These are phyloP conservation scores for Leptobrachium leishanense DNA, from an alignment of 2,113 vertebrate species.

Conservation along the genomic window DNA sequence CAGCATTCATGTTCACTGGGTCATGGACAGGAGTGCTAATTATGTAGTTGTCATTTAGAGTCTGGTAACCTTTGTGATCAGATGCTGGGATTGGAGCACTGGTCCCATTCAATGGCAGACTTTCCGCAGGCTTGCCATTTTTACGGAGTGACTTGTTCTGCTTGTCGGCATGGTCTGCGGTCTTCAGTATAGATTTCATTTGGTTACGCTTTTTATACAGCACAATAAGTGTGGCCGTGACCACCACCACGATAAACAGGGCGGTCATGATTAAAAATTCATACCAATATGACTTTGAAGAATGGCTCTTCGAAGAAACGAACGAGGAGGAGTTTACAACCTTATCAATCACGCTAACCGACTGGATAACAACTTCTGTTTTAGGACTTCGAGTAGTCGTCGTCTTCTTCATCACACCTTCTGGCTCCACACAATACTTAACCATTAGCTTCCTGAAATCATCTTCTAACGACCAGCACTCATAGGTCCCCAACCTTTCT, in stretches of 20 bases:
- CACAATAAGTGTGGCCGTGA: constrained; percentile 77
- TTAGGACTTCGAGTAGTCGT: constrained; percentile 22
- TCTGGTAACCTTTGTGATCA: constrained; percentile 93
- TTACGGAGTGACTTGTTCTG: constrained; percentile 78
- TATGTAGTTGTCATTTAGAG: constrained; percentile 84
- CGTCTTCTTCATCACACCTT: constrained; percentile 59
- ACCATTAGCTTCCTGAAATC: constrained; percentile 85
- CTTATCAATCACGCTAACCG: constrained; percentile 62
- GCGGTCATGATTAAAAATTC: constrained; percentile 88
- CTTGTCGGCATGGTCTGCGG: constrained; percentile 71
- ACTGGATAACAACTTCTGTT: background rate
- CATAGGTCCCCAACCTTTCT: constrained; percentile 73
- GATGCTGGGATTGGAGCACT: constrained; percentile 62
- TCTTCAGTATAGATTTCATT: constrained; percentile 90
- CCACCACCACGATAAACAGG: constrained; percentile 72
- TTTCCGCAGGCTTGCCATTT: constrained; percentile 73
- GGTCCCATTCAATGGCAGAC: constrained; percentile 83
- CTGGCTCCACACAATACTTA: constrained; percentile 80
- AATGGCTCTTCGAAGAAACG: background rate
- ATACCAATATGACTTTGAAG: constrained; percentile 84
- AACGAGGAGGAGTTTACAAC: constrained; percentile 54
- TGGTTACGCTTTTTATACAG: constrained; percentile 77
- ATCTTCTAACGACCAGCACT: constrained; percentile 91
- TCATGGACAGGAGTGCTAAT: constrained; percentile 77
- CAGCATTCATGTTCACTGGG: constrained; percentile 71